A percentile compares a stretch with the other conserved stretches of the same genome.
These are phyloP conservation scores for Eupristina koningsbergeri DNA, from an alignment of 1,140 invertebrate species.

Conservation along the genomic window DNA sequence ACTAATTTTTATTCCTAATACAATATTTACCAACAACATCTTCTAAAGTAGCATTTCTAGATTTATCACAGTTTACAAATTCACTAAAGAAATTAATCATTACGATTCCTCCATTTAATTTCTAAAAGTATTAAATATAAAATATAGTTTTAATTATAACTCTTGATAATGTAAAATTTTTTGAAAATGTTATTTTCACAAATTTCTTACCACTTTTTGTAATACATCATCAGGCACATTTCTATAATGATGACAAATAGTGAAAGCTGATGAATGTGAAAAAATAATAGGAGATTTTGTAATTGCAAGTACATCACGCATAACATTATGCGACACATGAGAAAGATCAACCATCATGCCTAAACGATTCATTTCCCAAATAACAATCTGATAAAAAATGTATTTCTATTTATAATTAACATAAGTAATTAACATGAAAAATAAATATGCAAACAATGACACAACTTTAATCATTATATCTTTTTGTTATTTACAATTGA, in stretches of 20 bases:
- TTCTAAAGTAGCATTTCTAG: slow-evolving; percentile 79
- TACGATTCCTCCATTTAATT: slow-evolving; percentile 83
- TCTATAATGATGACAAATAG: slow-evolving; percentile 86
- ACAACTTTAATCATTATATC: too few species aligned
- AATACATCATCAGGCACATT: slow-evolving; percentile 91
- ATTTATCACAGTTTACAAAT: slow-evolving; percentile 86
- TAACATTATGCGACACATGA: slow-evolving; percentile 87
- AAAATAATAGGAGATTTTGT: slow-evolving; percentile 90
- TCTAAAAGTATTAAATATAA: slow-evolving; percentile 70
- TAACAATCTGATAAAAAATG: slow-evolving; percentile 77
- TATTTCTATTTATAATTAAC: too few species aligned
- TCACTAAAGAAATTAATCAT: slow-evolving; percentile 92
- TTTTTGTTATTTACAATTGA: too few species aligned
- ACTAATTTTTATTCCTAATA: not conserved
- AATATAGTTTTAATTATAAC: slow-evolving; percentile 22
- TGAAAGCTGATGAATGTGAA: slow-evolving; percentile 89
- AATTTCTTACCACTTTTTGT: slow-evolving; percentile 79
- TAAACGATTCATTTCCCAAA: slow-evolving; percentile 87
- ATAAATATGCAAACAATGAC: too few species aligned
- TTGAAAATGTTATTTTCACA: not conserved
- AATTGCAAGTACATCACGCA: slow-evolving; percentile 82
- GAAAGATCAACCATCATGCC: slow-evolving; percentile 95
- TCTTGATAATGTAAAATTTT: slow-evolving; percentile 22
- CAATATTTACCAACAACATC: slow-evolving; percentile 79
- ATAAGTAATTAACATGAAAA: too few species aligned